Base-by-base conservation (phyloP, 2,113 vertebrate species). In the Mormoops blainvillei region DNA sequence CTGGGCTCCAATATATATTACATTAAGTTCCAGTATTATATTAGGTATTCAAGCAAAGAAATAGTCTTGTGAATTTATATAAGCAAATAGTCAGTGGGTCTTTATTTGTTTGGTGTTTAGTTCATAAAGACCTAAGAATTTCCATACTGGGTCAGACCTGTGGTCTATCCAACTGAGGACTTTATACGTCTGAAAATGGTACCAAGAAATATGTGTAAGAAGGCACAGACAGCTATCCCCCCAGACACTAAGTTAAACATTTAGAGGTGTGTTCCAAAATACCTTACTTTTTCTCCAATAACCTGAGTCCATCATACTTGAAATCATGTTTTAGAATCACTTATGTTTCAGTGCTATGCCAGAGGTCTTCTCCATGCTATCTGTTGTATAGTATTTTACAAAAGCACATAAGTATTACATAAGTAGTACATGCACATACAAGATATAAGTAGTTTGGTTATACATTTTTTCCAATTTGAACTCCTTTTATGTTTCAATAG, bases 271-370 rank as follows among this genome's bases (percentile, higher is more conserved):
- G 26, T 74, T 87, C 56, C 83, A 81, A 87, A 97, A 80, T n/a
- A 96, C 33, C 70, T 94, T 78, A 76, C 43, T 94, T 89, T 89
- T 92, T 84, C 70, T 90, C 81, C 41, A 45, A 33, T 94, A 91
- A 83, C 33, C 43, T 94, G 50, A 94, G 94, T 73, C 41, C n/a
- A 91, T 78, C 26, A 97, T 54, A 71, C 36, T 92, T 94, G 14
- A 96, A 97, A 95, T 43, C 10, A 86, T 63, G 48, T 90, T 92
- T 94, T 83, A 33, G 77, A 94, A 90, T 94, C n/a, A 94, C 70
- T 50, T 77, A 54, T 77, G 41, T 45, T 95, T 94, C 31, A 93
- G 61, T 74, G 78, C 20, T 83, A 48, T 74, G 24, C 56, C 56
- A 95, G 61, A 87, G 43, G 8, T 61, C 84, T 93, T 96, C 83